Evolutionary conservation across 2,113 vertebrate genomes (phyloP).

Genomic region (Chloropsis cyanopogon): DNA sequence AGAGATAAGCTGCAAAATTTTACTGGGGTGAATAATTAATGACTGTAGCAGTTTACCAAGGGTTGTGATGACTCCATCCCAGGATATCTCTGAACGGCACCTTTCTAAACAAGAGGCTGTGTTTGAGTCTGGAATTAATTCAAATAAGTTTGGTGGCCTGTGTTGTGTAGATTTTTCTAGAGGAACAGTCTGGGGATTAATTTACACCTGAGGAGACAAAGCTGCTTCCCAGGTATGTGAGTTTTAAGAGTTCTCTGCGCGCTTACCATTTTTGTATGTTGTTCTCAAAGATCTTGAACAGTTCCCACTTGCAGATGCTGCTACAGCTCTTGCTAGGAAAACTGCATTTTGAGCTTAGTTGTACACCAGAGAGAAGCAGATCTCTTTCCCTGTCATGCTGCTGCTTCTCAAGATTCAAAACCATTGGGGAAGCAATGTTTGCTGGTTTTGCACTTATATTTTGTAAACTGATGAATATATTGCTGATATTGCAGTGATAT

Average conservation of each 20-base stretch:
- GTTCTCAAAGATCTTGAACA: background rate
- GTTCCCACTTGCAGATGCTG: background rate
- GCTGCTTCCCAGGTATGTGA: background rate
- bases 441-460: background rate
- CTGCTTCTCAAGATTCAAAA: background rate
- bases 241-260: background rate
- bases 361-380: background rate
- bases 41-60: slow-evolving; percentile 1
- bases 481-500: background rate
- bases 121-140: background rate
- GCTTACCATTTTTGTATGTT: accelerated
- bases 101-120: background rate
- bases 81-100: background rate
- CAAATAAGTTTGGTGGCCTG: background rate
- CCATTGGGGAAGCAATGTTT: background rate
- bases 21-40: slow-evolving; percentile 29
- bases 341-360: background rate
- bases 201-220: background rate
- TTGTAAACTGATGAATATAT: background rate
- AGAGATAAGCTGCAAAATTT: slow-evolving; percentile 52
- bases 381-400: background rate
- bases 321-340: background rate
- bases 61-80: background rate
- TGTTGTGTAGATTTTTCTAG: background rate
- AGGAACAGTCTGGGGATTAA: background rate